These are phyloP conservation scores for Baccha elongata DNA, from an alignment of 2,888 invertebrate species.

Conservation along the genomic window DNA sequence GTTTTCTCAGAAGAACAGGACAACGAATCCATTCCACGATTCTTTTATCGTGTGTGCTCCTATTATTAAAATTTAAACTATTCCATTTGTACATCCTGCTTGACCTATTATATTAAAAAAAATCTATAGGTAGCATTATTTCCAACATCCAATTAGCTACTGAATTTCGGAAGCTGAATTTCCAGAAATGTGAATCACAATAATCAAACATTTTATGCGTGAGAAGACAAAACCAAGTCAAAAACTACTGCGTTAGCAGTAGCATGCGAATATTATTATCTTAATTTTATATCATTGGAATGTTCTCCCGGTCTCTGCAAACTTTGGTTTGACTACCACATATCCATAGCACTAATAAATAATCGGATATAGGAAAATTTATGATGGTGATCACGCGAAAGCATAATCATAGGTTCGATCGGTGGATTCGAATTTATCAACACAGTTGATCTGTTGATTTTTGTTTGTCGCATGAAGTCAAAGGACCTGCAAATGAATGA, in stretches of 20 bases:
- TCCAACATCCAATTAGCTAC: slow-evolving; percentile 66
- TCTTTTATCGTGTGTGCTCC: neutral
- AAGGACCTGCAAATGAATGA: neutral
- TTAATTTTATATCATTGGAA: slow-evolving; percentile 64
- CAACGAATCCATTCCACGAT: slow-evolving; percentile 11
- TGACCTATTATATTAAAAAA: slow-evolving; percentile 25
- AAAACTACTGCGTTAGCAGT: slow-evolving; percentile 44
- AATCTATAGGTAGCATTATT: slow-evolving; percentile 20
- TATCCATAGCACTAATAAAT: slow-evolving; percentile 13
- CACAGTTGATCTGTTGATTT: slow-evolving; percentile 9
- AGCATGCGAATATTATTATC: slow-evolving; percentile 63
- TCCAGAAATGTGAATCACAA: slow-evolving; percentile 42
- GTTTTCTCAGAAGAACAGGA: slow-evolving; percentile 37
- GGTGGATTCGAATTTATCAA: slow-evolving; percentile 9
- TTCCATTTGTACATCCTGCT: slow-evolving; percentile 47
- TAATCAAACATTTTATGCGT: slow-evolving; percentile 45
- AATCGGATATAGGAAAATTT: slow-evolving; percentile 39
- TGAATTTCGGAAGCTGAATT: slow-evolving; percentile 63
- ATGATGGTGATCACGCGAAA: slow-evolving; percentile 50
- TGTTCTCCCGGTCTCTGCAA: slow-evolving; percentile 11
- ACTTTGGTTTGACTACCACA: slow-evolving; percentile 1
- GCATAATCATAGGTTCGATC: slow-evolving; percentile 58
- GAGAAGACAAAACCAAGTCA: slow-evolving; percentile 35
- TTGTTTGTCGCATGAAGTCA: neutral
- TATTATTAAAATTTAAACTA: slow-evolving; percentile 48